A percentile compares a stretch with the other conserved stretches of the same genome.
Evolutionary conservation across 92 coral and sea anemone species (phyloP).

Genomic region (Phenganax stokvisi): DNA sequence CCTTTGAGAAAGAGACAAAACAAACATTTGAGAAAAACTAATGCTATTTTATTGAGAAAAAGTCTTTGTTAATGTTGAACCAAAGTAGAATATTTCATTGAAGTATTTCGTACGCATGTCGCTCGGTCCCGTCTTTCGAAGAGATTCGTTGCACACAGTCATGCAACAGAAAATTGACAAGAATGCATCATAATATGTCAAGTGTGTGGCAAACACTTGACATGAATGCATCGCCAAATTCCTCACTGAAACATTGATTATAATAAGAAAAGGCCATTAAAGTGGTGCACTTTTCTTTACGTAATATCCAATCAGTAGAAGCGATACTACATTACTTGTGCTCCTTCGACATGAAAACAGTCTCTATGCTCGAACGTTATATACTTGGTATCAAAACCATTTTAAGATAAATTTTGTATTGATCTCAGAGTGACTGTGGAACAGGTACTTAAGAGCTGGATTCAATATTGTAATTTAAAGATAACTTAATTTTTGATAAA

Average conservation of each 20-base stretch:
- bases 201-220: background rate
- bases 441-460: background rate
- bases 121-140: background rate
- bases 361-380: background rate
- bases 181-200: background rate
- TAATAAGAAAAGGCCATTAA: too few relatives aligned
- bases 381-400: background rate
- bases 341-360: too few relatives aligned
- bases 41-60: background rate
- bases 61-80: too few relatives aligned
- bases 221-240: too few relatives aligned
- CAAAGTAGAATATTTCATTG: background rate
- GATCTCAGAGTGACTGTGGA: background rate
- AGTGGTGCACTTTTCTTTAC: too few relatives aligned
- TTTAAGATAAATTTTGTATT: slow-evolving; percentile 11
- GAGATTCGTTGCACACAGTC: background rate
- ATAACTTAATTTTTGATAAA: slow-evolving; percentile 16
- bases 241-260: too few relatives aligned
- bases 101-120: background rate
- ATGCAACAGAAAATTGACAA: background rate
- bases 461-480: slow-evolving; percentile 11
- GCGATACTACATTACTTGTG: too few relatives aligned
- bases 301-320: too few relatives aligned
- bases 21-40: background rate
- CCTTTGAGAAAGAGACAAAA: background rate